phyloP scores from a whole-genome alignment of 2,113 vertebrate species.

The Vulpes ferrilata region DNA sequence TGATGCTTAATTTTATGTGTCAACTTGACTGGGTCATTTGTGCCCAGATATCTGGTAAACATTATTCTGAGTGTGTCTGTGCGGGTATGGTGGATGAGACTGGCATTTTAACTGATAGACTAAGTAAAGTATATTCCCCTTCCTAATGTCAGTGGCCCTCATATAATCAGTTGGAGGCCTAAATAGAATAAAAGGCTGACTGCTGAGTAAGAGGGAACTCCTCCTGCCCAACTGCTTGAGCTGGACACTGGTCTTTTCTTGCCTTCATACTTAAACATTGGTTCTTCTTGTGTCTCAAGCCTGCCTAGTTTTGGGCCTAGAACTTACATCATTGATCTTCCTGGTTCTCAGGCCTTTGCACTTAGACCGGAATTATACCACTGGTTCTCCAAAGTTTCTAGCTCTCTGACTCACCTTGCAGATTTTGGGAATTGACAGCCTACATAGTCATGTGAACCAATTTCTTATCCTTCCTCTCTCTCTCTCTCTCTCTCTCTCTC shows the following conservation, averaged over 20 bases:
- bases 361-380: neutral
- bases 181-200: neutral
- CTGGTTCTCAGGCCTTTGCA: neutral
- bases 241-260: neutral
- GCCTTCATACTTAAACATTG: neutral
- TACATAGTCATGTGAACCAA: neutral
- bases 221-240: neutral
- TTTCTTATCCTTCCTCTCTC: neutral
- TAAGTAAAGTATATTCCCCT: neutral
- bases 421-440: neutral
- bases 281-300: neutral
- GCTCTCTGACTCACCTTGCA: neutral
- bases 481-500: neutral
- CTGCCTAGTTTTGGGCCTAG: neutral
- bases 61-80: constrained; percentile 1
- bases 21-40: neutral
- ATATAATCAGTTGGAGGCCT: neutral
- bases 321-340: neutral
- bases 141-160: neutral
- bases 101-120: neutral
- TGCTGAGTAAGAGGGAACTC: neutral
- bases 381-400: neutral
- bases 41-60: neutral
- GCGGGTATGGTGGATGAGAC: neutral
- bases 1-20: constrained; percentile 49